phyloP scores from a whole-genome alignment of 1,140 invertebrate species.

The Ceratina calcarata region DNA sequence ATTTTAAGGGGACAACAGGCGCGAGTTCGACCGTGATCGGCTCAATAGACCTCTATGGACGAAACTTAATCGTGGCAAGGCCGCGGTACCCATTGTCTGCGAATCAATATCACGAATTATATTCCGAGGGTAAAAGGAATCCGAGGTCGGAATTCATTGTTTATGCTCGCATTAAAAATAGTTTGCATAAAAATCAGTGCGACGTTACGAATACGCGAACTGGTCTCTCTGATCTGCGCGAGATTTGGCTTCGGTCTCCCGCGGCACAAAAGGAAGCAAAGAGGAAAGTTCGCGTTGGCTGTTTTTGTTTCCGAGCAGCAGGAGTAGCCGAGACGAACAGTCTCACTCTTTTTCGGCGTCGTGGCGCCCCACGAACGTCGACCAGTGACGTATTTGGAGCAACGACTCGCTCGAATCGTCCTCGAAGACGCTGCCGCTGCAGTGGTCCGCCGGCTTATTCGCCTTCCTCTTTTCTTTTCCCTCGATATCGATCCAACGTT shows the following conservation, averaged over 20 bases:
- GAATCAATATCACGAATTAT: conserved; percentile 19
- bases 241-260: neutral
- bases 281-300: neutral
- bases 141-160: too few species aligned
- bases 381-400: conserved; percentile 49
- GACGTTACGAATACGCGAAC: neutral
- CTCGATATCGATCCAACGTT: neutral
- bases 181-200: too few species aligned
- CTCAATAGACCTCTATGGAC: conserved; percentile 50
- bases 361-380: neutral
- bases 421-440: conserved; percentile 6
- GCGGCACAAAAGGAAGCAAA: neutral
- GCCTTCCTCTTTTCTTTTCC: neutral
- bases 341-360: conserved; percentile 5
- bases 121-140: neutral
- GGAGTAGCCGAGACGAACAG: neutral
- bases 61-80: conserved; percentile 42
- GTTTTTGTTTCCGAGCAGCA: neutral
- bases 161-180: too few species aligned
- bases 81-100: conserved; percentile 24
- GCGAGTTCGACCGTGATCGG: conserved; percentile 40
- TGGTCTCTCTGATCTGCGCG: neutral
- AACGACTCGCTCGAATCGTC: conserved; percentile 25
- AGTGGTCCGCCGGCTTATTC: conserved; percentile 7
- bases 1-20: neutral